A percentile compares a stretch with the other conserved stretches of the same genome.
phyloP scores from a whole-genome alignment of 2,888 invertebrate genomes.

The Drosophila nigricruria region DNA sequence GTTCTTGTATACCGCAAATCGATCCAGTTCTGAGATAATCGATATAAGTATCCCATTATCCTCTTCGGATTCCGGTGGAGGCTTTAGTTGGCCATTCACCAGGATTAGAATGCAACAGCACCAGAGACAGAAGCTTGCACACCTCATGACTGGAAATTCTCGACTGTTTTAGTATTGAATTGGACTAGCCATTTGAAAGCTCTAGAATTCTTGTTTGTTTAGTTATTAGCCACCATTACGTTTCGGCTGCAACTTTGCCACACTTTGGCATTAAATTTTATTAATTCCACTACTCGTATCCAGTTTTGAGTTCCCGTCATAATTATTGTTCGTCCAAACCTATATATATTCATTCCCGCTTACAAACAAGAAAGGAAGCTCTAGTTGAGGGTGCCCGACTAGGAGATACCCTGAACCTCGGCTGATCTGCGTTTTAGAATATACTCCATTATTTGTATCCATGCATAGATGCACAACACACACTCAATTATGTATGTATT shows the following conservation, averaged over 20 bases:
- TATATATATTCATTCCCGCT: too few relatives aligned
- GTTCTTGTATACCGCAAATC: not conserved
- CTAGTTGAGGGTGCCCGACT: too few relatives aligned
- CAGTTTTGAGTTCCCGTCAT: not conserved
- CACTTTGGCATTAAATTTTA: not conserved
- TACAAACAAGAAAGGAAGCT: too few relatives aligned
- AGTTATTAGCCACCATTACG: not conserved
- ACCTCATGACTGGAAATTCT: constrained; percentile 29
- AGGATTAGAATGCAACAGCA: constrained; percentile 18
- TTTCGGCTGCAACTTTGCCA: not conserved
- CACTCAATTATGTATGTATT: too few relatives aligned
- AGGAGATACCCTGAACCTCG: too few relatives aligned
- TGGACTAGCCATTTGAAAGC: not conserved
- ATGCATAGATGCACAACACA: too few relatives aligned
- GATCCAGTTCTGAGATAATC: not conserved
- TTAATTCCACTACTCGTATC: not conserved
- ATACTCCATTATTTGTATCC: too few relatives aligned
- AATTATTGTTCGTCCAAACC: not conserved
- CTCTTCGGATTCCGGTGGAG: not conserved
- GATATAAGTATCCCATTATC: not conserved
- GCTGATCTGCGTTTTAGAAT: too few relatives aligned
- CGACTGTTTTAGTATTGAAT: constrained; percentile 19
- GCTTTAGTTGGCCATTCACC: constrained; percentile 14
- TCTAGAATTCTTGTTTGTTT: not conserved
- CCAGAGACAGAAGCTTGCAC: constrained; percentile 16